A percentile compares a stretch with the other conserved stretches of the same genome.
Evolutionary conservation across 2,113 vertebrate genomes (phyloP).

Genomic region (Centropus unirufus): DNA sequence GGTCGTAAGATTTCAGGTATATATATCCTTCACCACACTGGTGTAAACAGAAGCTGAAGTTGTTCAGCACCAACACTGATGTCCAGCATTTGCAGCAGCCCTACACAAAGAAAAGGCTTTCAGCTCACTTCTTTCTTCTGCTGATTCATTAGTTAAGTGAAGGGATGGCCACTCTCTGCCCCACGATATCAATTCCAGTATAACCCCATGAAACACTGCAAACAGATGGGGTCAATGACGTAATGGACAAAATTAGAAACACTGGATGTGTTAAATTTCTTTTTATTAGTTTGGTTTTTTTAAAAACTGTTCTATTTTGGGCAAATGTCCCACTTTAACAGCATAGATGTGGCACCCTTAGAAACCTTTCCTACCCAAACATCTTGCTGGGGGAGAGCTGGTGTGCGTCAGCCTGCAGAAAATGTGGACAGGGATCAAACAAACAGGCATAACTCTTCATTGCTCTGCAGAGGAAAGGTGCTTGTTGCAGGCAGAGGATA

Average conservation of each 20-base stretch:
- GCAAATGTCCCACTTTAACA: background rate
- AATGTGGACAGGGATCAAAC: background rate
- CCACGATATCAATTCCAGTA: background rate
- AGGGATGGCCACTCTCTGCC: background rate
- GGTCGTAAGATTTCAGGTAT: background rate
- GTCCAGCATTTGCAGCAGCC: background rate
- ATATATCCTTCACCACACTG: background rate
- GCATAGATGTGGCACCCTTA: accelerated
- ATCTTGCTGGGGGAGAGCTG: background rate
- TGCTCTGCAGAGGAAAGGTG: accelerated
- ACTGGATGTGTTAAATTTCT: background rate
- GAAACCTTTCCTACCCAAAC: background rate
- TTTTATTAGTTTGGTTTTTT: background rate
- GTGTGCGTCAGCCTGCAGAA: background rate
- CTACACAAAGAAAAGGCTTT: background rate
- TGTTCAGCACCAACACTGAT: background rate
- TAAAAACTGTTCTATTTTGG: background rate
- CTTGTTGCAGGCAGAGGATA: background rate
- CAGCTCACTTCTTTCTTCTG: background rate
- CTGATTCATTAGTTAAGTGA: background rate
- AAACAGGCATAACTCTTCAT: accelerated
- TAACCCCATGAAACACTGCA: background rate
- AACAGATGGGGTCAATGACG: background rate
- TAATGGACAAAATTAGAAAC: conserved; percentile 11
- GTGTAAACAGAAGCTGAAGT: background rate